Conservation (phyloP, 2,113 vertebrate species). For the Xerus inauris region DNA sequence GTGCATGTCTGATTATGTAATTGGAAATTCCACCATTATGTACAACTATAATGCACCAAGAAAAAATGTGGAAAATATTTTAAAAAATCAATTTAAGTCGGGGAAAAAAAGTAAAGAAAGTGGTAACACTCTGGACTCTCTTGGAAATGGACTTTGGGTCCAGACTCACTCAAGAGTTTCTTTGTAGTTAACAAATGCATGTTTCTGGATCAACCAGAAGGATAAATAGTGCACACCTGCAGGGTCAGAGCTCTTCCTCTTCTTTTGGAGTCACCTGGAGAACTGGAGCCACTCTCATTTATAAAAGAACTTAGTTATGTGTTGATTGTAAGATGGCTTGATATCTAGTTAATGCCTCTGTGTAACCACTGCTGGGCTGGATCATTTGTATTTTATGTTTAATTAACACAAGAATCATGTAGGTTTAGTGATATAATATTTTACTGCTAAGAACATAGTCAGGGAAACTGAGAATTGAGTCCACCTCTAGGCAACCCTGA, state of each 20-base stretch:
- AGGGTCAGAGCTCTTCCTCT: not conserved
- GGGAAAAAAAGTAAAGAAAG: not conserved
- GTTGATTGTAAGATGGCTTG: not conserved
- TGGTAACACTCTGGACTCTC: not conserved
- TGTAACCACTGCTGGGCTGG: not conserved
- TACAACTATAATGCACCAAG: too few species aligned
- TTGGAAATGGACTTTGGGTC: not conserved
- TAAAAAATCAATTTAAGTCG: too few species aligned
- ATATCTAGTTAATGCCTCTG: not conserved
- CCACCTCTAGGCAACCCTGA: not conserved
- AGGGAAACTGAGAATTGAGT: not conserved
- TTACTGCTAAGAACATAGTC: not conserved
- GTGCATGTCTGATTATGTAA: too few species aligned
- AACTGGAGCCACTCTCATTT: not conserved
- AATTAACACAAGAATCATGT: not conserved
- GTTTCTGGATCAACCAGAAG: not conserved
- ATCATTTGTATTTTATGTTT: not conserved
- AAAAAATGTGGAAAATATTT: too few species aligned
- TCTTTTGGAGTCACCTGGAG: not conserved
- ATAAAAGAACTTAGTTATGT: not conserved
- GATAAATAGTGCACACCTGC: too few species aligned
- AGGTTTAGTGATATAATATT: not conserved
- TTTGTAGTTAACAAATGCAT: not conserved
- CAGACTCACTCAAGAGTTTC: not conserved
- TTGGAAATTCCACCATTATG: too few species aligned